Evolutionary conservation across 2,888 invertebrate species (phyloP), one percentile per base, ranked within the genome.

Genomic region (Gymnocheta viridis): DNA sequence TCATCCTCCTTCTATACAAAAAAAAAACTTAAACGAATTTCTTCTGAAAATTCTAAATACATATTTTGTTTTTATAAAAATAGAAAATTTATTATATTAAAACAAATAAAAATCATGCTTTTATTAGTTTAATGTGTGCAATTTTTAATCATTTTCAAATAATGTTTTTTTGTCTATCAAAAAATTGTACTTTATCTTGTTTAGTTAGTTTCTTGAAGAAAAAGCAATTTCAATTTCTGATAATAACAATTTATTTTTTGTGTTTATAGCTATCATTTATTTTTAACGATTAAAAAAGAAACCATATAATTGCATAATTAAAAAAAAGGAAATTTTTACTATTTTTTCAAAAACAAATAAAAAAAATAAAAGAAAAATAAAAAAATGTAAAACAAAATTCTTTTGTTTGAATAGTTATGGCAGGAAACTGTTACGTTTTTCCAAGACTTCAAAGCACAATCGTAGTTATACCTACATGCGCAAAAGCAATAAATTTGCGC

Each of bases 41-140:
- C 73, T 84, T 84, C 78, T 84, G 83, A 69, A 84, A 81, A 84
- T 84, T 84, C 84, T 69, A 64, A 72, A 76, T 66, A n/a, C n/a
- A n/a, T n/a, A 74, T 54, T 74, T 58, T 81, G 69, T 84, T 84
- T 81, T 62, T 73, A 73, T 67, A 32, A 58, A 79, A 81, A 81
- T 84, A 84, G 84, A 84, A 73, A 84, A 84, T 73, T 81, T 81
- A 73, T 81, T 78, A 74, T 69, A 64, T 76, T 60, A 62, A 69
- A 69, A 72, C 58, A 51, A 76, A 27, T 64, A 56, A 72, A 58
- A 54, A 79, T 62, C 69, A 84, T 81, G 81, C 84, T 84, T 84
- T 84, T 84, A 84, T 84, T 84, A 84, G 81, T 84, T 84, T 84
- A 84, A 84, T 84, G 58, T 81, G 84, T 84, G 84, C 84, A 84